Conservation (phyloP, 2,797 vertebrate genomes). For the Acrocephalus scirpaceus region DNA sequence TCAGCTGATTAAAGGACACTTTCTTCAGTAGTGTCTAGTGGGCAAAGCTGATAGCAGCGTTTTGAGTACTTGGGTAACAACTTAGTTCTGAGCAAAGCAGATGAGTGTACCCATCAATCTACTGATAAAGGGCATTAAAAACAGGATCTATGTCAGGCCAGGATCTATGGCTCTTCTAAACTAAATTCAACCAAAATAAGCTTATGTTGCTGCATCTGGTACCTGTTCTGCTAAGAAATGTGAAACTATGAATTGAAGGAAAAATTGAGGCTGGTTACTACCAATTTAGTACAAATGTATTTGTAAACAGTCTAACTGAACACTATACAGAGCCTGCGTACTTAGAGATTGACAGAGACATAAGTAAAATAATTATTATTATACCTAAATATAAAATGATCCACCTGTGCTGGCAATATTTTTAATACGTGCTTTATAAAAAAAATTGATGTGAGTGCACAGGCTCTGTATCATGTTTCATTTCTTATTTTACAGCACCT, state of each 20-base stretch:
- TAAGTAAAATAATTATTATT: not conserved
- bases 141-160: not conserved
- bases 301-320: not conserved
- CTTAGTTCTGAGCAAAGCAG: not conserved
- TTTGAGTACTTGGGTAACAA: not conserved
- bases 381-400: not conserved
- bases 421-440: not conserved
- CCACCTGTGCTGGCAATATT: not conserved
- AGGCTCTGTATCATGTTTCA: not conserved
- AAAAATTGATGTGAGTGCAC: not conserved
- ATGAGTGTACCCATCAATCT: rapidly evolving
- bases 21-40: not conserved
- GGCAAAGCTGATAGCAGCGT: not conserved
- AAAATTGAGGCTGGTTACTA: not conserved
- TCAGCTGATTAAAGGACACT: not conserved
- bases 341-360: not conserved
- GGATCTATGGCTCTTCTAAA: not conserved
- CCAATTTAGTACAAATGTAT: not conserved
- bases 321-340: not conserved
- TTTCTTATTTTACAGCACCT: not conserved
- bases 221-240: not conserved
- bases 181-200: not conserved
- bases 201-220: not conserved
- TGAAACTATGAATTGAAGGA: not conserved
- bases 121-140: not conserved